phyloP scores from a whole-genome alignment of 2,797 vertebrate genomes.

The Myripristis murdjan region DNA sequence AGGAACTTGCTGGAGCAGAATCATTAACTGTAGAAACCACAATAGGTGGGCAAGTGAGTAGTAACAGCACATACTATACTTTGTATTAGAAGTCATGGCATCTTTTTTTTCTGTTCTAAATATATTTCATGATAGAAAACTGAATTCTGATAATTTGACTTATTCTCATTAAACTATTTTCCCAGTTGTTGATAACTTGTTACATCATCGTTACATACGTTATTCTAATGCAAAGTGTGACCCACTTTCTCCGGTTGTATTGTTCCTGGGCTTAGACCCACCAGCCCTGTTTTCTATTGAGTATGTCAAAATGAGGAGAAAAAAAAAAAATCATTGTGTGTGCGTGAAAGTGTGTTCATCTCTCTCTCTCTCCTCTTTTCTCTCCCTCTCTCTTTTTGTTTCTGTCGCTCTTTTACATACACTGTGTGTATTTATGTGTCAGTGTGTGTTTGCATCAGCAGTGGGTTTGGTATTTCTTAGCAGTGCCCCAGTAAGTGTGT shows the following conservation, averaged over 20 bases:
- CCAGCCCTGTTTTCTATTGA: conserved; percentile 73
- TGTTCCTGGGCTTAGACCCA: conserved; percentile 75
- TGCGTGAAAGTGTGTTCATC: conserved; percentile 54
- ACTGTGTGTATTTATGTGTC: conserved; percentile 69
- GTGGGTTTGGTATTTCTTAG: conserved; percentile 52
- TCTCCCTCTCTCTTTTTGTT: conserved; percentile 37
- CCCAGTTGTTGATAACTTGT: conserved; percentile 46
- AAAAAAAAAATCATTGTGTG: conserved; percentile 61
- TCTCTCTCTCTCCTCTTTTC: conserved; percentile 26
- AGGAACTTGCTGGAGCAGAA: conserved; percentile 28
- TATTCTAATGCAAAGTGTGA: conserved; percentile 84
- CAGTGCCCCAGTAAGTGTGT: conserved; percentile 68
- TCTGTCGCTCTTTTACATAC: conserved; percentile 60
- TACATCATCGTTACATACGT: conserved; percentile 76
- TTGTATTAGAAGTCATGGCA: background rate
- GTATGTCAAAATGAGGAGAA: conserved; percentile 64
- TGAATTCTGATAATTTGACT: conserved; percentile 20
- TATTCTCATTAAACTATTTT: conserved; percentile 34
- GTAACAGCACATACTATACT: conserved; percentile 5
- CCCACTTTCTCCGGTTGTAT: conserved; percentile 77
- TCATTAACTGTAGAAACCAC: conserved; percentile 24
- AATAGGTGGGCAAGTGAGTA: conserved; percentile 3
- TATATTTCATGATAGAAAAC: conserved; percentile 10
- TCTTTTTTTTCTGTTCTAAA: conserved; percentile 4
- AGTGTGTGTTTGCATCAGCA: conserved; percentile 72